These are phyloP conservation scores for Cranoglanis bouderius DNA, from an alignment of 2,113 vertebrate species.

Conservation along the genomic window DNA sequence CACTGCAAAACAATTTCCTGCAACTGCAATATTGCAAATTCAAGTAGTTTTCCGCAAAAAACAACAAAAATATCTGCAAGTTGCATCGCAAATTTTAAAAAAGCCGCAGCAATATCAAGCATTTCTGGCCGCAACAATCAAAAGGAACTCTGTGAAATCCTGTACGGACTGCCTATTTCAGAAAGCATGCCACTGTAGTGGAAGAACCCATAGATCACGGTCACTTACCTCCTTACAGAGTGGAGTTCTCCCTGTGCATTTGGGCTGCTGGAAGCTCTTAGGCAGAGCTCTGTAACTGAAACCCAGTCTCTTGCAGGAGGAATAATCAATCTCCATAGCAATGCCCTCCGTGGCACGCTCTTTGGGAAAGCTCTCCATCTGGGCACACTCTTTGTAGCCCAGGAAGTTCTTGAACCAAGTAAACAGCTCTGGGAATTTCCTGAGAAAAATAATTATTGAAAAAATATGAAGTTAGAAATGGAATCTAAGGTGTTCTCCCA, in stretches of 20 bases:
- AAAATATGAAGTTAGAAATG: neutral
- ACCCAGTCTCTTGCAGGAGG: constrained; percentile 95
- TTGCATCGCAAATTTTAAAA: no score
- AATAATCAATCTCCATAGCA: constrained; percentile 99
- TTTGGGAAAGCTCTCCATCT: constrained; percentile 92
- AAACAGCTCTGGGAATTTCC: constrained; percentile 98
- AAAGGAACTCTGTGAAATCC: no score
- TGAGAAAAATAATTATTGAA: constrained; percentile 56
- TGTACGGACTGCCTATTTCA: neutral
- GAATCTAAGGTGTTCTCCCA: neutral
- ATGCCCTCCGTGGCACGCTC: constrained; percentile 95
- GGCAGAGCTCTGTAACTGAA: constrained; percentile 96
- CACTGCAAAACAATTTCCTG: no score
- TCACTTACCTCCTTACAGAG: constrained; percentile 91
- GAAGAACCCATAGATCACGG: neutral
- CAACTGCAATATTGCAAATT: no score
- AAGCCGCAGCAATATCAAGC: no score
- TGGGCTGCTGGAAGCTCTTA: constrained; percentile 98
- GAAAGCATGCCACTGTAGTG: neutral
- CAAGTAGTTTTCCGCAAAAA: no score
- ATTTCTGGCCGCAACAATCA: no score
- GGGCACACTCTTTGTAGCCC: constrained; percentile 93
- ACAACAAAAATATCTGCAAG: no score
- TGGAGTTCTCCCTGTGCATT: constrained; percentile 93
- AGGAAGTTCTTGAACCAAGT: constrained; percentile 99